Base-by-base conservation (phyloP, 2,113 vertebrate genomes). In the Planiliza haematocheilus region DNA sequence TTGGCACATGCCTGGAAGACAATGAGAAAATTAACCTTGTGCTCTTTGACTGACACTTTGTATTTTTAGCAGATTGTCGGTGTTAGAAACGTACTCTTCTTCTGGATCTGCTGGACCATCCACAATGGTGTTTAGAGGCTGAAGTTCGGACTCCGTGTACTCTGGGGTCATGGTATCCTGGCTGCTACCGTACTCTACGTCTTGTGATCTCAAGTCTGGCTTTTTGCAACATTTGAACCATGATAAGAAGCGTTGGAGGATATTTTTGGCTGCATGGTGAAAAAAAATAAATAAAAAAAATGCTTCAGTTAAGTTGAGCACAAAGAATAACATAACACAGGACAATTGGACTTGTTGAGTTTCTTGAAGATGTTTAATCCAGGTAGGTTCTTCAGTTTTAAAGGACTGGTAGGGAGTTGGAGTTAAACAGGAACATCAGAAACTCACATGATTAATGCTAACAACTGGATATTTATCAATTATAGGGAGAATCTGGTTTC, bases 181-280 rank as follows among this genome's bases (percentile, higher is more conserved):
- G 41, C 0, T 24, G 3, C 18, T 63, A 1, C 0, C 7, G 4
- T 13, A 1, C 30, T 38, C 41, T 11, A 1, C 4, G 0, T 2
- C 42, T 9, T 16, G 10, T 37, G 49, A 17, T 10, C 10, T 61
- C 45, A 38, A 60, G 17, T 18, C 68, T 36, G 21, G 34, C 10
- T 63, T 87, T 43, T 77, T 86, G 48, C 85, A 91, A 38, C 84
- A 85, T 38, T 74, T 87, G 8, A 17, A 1, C 7, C 57, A 83
- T 1, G 81, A 55, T 20, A 57, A 20, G 14, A 68, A 1, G 1
- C 2, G 8, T 0, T 67, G 30, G 14, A 59, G 6, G 11, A 2
- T 3, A 17, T 1, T 70, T 57, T 70, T 84, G 7, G 49, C 82
- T 84, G 69, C 3, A 41, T 43, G 13, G 24, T 48, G 2, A 10